A percentile compares a stretch with the other conserved stretches of the same genome.
Conservation (phyloP, 2,113 vertebrate species). For the rat (Rattus norvegicus) region GRCr8 NC_086026.1:74885001-74885500, state of each 20-base stretch:
- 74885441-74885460: background rate
- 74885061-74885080: too few relatives aligned
- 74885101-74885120: background rate
- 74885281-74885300: background rate
- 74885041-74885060: background rate
- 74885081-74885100: too few relatives aligned
- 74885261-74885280: background rate
- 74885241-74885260: background rate
- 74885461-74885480: background rate
- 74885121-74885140: background rate
- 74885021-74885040: background rate
- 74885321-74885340: background rate
- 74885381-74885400: background rate
- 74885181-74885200: background rate
- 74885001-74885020: background rate
- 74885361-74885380: background rate
- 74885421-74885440: background rate
- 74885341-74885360: background rate
- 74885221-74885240: background rate
- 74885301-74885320: background rate
- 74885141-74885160: background rate
- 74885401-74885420: background rate
- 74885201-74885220: background rate
- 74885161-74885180: background rate
- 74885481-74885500: background rate